Base-by-base conservation (phyloP, 2,888 invertebrate genomes). In the Choreutis nemorana region DNA sequence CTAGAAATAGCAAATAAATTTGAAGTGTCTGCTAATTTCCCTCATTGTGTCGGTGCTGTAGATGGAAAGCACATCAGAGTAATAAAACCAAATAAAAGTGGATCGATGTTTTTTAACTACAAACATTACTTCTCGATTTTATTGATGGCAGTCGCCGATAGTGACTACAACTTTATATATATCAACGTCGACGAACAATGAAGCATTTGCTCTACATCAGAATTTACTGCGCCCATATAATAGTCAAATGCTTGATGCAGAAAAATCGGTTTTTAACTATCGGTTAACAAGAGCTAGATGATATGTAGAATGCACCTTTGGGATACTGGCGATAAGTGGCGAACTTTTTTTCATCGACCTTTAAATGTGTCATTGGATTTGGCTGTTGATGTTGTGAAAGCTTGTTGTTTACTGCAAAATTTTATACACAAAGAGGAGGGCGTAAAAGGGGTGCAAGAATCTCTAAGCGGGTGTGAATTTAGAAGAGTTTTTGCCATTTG, bases 111-210 rank as follows among this genome's bases (percentile, higher is more conserved):
- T 30, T 44, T 41, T 33, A 51, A 46, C 31, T 45, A 41, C 14
- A 40, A 49, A 38, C 32, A 34, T n/a, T 39, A 33, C 33, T 43
- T 29, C 30, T 45, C 41, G 28, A 37, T 45, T 29, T 37, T 46
- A 36, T 34, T 45, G 34, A 26, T 50, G 27, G 47, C 41, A 15
- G 24, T 47, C 28, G 41, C 36, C 28, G 41, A 49, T 39, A 38
- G 46, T 30, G 40, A 45, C 28, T 49, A 48, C 31, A 38, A 36
- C 33, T 53, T 55, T 35, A 37, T 42, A 26, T 46, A 40, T 36
- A 43, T 38, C 22, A 41, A 53, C 28, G 35, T 51, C 37, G 51
- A 49, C 3, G 32, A 5, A 11, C 25, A 3, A 3, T 12, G 25
- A 12, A 2, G 25, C 6, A 25, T 25, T 25, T 13, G 25, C 12